phyloP scores from a whole-genome alignment of 1,140 invertebrate species.

The Drosophila lowei region DNA sequence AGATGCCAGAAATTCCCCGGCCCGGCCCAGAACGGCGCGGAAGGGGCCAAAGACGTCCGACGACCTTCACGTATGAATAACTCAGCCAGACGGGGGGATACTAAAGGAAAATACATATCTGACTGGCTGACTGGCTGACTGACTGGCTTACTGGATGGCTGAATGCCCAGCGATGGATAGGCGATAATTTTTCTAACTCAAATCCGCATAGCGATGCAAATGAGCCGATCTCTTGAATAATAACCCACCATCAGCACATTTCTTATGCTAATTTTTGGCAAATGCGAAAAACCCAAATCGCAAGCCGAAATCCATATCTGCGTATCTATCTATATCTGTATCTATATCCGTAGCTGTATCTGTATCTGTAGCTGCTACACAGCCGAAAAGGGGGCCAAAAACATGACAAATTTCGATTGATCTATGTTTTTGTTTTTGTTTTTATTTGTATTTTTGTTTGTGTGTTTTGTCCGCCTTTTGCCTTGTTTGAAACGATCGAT shows the following conservation, averaged over 20 bases:
- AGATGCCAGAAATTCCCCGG: conserved; percentile 51
- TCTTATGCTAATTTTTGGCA: conserved; percentile 78
- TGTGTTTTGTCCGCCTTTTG: conserved; percentile 34
- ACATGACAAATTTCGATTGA: conserved; percentile 52
- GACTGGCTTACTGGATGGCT: neutral
- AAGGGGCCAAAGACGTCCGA: neutral
- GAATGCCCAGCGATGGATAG: conserved; percentile 13
- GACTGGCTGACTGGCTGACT: neutral
- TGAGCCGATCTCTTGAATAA: conserved; percentile 45
- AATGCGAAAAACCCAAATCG: conserved; percentile 71
- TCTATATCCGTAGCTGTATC: conserved; percentile 36
- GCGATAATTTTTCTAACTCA: conserved; percentile 65
- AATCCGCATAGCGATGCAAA: conserved; percentile 82
- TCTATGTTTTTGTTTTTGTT: conserved; percentile 35
- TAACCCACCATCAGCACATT: conserved; percentile 69
- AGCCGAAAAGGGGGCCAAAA: conserved; percentile 52
- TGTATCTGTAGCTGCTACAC: conserved; percentile 23
- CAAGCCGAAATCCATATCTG: conserved; percentile 45
- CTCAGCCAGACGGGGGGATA: conserved; percentile 1
- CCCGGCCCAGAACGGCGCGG: no score
- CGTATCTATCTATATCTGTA: conserved; percentile 7
- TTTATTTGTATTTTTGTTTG: no score
- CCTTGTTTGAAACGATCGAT: conserved; percentile 38
- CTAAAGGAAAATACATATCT: conserved; percentile 40
- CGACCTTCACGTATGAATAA: conserved; percentile 68